Evolutionary conservation across 1,140 invertebrate genomes (phyloP), one percentile per base, ranked within the genome.

Genomic region (Drosophila rufa): DNA sequence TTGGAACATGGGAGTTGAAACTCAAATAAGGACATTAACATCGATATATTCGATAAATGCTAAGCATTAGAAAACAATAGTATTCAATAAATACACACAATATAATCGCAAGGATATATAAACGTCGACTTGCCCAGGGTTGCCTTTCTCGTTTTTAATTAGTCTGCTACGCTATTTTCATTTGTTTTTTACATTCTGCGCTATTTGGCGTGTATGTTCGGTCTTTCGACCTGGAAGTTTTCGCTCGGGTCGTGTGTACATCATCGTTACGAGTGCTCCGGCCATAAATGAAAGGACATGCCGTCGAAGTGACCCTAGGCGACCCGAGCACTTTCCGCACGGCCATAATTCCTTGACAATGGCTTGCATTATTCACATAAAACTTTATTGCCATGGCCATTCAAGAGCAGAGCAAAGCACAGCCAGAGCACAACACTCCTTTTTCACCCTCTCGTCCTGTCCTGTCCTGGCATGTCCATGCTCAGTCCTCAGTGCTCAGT

Each of bases 321-420:
- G 43, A 57, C 56, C 68, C 53, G 43, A 57, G 60, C 68, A 82
- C 81, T 82, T 81, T 82, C 33, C 42, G 66, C 61, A 64, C 57
- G 42, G 57, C 61, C 79, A 82, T 82, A 82, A 82, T 82, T 83
- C 80, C 80, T 83, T 87, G 83, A 87, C 83, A 87, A 87, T 80
- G 80, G 83, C 73, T 87, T 79, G 65, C 71, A 75, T 82, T 67
- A 75, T 66, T 64, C 71, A 76, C 83, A 87, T 87, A 87, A 87
- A 87, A 82, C 62, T 87, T 87, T 73, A 87, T 89, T 69, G 50
- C 80, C 59, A 43, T 70, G 50, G 40, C 76, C 60, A 56, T 42
- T 56, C 19, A 50, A 22, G 48, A 36, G 30, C 51, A 19, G 40
- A 56, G 15, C 33, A 36, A 36, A 43, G 27, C 14, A 42, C 42